A percentile compares a stretch with the other conserved stretches of the same genome.
phyloP scores from a whole-genome alignment of 2,113 vertebrate genomes.

The Oreotrochilus melanogaster region DNA sequence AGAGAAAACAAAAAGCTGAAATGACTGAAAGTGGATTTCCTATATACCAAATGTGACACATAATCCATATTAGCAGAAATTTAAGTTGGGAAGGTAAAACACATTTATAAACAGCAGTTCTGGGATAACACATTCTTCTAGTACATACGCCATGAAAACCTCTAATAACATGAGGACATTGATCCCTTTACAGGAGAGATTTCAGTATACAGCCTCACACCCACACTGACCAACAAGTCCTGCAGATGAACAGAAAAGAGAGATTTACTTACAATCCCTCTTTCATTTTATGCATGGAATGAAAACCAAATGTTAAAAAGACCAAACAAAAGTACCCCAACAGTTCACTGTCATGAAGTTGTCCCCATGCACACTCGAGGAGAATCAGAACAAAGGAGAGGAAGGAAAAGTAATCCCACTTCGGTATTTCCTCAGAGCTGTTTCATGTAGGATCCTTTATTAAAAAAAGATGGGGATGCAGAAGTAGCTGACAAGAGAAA shows the following conservation, averaged over 20 bases:
- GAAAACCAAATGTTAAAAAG: neutral
- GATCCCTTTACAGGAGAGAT: neutral
- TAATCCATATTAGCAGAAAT: neutral
- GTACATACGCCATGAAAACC: fast-evolving
- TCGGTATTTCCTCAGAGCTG: neutral
- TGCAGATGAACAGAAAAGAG: neutral
- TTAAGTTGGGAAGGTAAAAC: neutral
- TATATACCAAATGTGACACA: neutral
- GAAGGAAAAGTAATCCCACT: neutral
- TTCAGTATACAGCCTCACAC: neutral
- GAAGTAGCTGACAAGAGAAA: neutral
- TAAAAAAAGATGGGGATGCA: neutral
- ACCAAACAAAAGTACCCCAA: neutral
- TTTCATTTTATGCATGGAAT: neutral
- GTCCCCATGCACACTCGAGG: neutral
- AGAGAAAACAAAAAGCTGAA: neutral
- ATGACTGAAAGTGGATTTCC: neutral
- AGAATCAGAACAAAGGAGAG: neutral
- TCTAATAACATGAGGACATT: neutral
- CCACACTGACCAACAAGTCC: neutral
- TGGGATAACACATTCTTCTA: neutral
- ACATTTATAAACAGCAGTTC: neutral
- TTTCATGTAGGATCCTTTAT: neutral
- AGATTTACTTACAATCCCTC: neutral
- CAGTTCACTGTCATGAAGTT: neutral